A percentile compares a stretch with the other conserved stretches of the same genome.
These are phyloP conservation scores for Nemotelus pantherinus DNA, from an alignment of 2,888 invertebrate genomes.

Conservation along the genomic window DNA sequence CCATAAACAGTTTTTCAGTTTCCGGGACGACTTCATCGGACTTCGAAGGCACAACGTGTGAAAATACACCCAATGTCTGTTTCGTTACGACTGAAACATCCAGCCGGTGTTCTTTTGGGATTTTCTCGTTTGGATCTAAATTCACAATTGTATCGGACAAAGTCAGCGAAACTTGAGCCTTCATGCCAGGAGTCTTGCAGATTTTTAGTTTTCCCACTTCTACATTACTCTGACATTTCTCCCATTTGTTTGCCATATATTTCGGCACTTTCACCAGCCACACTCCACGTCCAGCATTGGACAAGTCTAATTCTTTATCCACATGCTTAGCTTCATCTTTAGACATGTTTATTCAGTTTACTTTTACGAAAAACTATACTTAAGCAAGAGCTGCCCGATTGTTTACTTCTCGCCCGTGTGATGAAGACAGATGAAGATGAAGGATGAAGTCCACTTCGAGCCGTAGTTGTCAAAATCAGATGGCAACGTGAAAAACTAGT, in stretches of 20 bases:
- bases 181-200: constrained; percentile 79
- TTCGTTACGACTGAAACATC: constrained; percentile 90
- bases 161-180: constrained; percentile 87
- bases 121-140: constrained; percentile 81
- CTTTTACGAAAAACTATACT: not conserved
- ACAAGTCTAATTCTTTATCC: constrained; percentile 85
- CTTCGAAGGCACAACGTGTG: constrained; percentile 74
- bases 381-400: not conserved
- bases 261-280: constrained; percentile 98
- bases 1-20: constrained; percentile 85
- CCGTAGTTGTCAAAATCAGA: too few species aligned
- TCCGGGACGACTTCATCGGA: constrained; percentile 78
- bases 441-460: too few species aligned
- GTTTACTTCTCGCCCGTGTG: not conserved
- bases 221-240: constrained; percentile 86
- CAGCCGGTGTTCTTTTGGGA: constrained; percentile 91
- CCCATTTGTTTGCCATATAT: constrained; percentile 95
- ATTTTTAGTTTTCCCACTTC: constrained; percentile 95
- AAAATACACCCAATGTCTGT: constrained; percentile 93
- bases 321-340: constrained; percentile 67
- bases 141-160: constrained; percentile 83
- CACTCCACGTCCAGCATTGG: constrained; percentile 89
- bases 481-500: too few species aligned
- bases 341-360: constrained; percentile 56
- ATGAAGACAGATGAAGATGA: too few species aligned